Evolutionary conservation across 2,797 vertebrate species (phyloP).

Genomic region (Telmatherina bonti): DNA sequence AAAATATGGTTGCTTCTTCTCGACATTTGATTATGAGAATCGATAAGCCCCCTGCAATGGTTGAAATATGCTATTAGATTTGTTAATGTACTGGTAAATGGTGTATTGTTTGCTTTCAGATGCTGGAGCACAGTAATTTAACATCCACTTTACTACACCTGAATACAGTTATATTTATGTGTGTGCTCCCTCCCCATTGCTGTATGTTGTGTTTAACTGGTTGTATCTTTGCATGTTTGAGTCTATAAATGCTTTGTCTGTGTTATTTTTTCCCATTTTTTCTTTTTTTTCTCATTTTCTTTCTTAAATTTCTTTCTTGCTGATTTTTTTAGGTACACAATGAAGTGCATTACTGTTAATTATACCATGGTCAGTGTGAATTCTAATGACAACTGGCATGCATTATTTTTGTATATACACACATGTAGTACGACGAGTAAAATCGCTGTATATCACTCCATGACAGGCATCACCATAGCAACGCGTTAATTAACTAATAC

Average conservation of each 20-base stretch:
- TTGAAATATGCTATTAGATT: conserved; percentile 64
- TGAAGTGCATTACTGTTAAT: background rate
- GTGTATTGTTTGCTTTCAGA: conserved; percentile 64
- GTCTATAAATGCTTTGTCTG: conserved; percentile 23
- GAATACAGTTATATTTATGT: conserved; percentile 50
- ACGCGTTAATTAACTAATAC: too few relatives aligned
- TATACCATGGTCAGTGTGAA: background rate
- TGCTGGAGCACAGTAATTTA: conserved; percentile 57
- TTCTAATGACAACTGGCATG: too few relatives aligned
- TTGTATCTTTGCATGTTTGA: conserved; percentile 41
- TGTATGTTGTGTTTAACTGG: conserved; percentile 35
- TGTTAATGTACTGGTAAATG: conserved; percentile 70
- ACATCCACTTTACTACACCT: conserved; percentile 57
- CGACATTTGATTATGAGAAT: conserved; percentile 69
- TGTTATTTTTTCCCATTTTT: conserved; percentile 5
- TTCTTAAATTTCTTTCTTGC: background rate
- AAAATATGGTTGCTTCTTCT: conserved; percentile 49
- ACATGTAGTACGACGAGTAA: too few relatives aligned
- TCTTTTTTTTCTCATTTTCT: background rate
- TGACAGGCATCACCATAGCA: too few relatives aligned
- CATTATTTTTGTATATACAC: too few relatives aligned
- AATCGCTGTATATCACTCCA: too few relatives aligned
- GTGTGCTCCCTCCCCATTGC: conserved; percentile 37
- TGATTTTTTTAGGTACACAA: background rate
- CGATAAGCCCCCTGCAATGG: conserved; percentile 62